Base-by-base conservation (phyloP, 2,113 vertebrate genomes). In the Rhinoderma darwinii region DNA sequence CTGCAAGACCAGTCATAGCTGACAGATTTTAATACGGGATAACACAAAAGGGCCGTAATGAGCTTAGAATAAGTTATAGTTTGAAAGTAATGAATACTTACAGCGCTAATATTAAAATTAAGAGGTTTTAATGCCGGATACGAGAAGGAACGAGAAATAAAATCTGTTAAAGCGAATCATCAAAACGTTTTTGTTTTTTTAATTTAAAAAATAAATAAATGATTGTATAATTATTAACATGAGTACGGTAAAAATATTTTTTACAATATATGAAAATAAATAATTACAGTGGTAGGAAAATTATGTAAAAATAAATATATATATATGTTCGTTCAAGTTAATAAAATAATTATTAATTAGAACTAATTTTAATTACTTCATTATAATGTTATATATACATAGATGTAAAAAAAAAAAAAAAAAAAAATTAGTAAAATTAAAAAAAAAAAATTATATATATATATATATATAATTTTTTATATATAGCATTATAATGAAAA, bases 1-100 rank as follows among this genome's bases (percentile, higher is more conserved):
- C 96, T 96, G 96, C 96, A 94, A 97, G 95, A 96, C 95, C 92
- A 94, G 96, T 95, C 95, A 96, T 93, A 94, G 94, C 94, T 93
- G 94, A 94, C 94, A 94, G 94, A 94, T 95, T 97, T 95, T 95
- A 96, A 96, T 95, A 92, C 93, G 94, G 93, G 91, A 92, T 90
- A 94, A 94, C 94, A 95, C 94, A 96, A 96, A 87, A 94, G 93
- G 91, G 88, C 92, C 91, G 92, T 95, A 96, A 96, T 95, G 93
- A 95, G 94, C 94, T 95, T 95, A 95, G 94, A 93, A 92, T 82
- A 87, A 87, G 86, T 87, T 86, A 87, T 87, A 74, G 78, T 87
- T 50, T 43, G 39, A 82, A 44, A 50, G 77, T 73, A 82, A 87
- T 87, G 54, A 87, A 87, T 75, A 74, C 68, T 41, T 50, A 30